phyloP scores from a whole-genome alignment of 2,888 invertebrate genomes.

The Drosophila robusta region DNA sequence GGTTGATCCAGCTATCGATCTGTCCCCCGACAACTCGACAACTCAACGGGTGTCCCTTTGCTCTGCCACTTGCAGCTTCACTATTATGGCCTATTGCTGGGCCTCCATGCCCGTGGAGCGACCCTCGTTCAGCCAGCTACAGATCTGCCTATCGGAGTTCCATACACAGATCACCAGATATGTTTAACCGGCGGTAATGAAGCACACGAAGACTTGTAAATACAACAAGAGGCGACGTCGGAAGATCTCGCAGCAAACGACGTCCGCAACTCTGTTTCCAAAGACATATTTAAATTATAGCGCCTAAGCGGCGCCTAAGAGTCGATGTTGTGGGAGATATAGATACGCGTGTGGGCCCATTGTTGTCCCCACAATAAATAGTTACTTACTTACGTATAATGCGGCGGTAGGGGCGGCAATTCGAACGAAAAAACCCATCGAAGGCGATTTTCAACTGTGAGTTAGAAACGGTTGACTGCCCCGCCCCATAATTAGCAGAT shows the following conservation, averaged over 20 bases:
- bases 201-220: constrained; percentile 77
- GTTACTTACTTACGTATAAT: constrained; percentile 56
- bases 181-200: constrained; percentile 87
- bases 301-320: constrained; percentile 29
- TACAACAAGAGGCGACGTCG: constrained; percentile 76
- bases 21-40: too few relatives aligned
- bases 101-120: constrained; percentile 94
- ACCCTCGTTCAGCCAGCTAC: constrained; percentile 92
- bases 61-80: constrained; percentile 87
- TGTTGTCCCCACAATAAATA: constrained; percentile 50
- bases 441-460: constrained; percentile 16
- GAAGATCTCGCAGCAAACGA: constrained; percentile 73
- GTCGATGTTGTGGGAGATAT: constrained; percentile 23
- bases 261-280: constrained; percentile 69
- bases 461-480: constrained; percentile 13
- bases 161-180: constrained; percentile 94
- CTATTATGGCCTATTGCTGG: constrained; percentile 97
- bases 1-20: not conserved
- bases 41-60: constrained; percentile 2
- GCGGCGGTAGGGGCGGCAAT: constrained; percentile 17
- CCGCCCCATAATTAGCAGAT: constrained; percentile 33
- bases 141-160: constrained; percentile 94
- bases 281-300: constrained; percentile 73
- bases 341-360: constrained; percentile 30
- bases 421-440: constrained; percentile 7